Percentiles rank a stretch among this genome's conserved stretches.
Evolutionary conservation across 2,113 vertebrate genomes (phyloP).

Genomic region (Pteruthius melanotis): DNA sequence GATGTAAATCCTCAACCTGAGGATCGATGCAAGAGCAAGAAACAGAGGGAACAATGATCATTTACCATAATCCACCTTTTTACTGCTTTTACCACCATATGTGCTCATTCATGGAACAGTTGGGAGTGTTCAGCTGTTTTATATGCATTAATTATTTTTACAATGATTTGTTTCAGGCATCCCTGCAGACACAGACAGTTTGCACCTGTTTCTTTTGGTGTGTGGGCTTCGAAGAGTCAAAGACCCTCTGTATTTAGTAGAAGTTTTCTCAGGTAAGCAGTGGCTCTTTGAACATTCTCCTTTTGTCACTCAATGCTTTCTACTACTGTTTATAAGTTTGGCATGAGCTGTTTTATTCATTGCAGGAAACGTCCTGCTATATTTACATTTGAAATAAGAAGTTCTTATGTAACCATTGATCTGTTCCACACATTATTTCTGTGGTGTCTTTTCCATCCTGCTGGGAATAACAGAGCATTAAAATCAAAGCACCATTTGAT

Average conservation of each 20-base stretch:
- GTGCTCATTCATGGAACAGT: background rate
- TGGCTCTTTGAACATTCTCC: background rate
- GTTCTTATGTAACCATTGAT: background rate
- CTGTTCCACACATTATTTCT: background rate
- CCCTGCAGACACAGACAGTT: slow-evolving; percentile 8
- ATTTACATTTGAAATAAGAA: background rate
- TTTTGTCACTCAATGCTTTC: background rate
- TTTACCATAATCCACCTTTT: background rate
- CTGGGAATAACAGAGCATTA: slow-evolving; percentile 3
- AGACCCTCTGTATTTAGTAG: slow-evolving; percentile 85
- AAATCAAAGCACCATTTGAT: slow-evolving; percentile 16
- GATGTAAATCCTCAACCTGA: background rate
- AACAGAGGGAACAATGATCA: background rate
- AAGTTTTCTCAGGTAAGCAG: slow-evolving; percentile 80
- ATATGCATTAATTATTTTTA: background rate
- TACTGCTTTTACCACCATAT: background rate
- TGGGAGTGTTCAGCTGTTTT: background rate
- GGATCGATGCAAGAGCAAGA: background rate
- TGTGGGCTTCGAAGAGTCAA: slow-evolving; percentile 90
- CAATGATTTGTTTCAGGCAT: slow-evolving; percentile 66
- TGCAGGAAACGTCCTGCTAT: background rate
- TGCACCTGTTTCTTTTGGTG: slow-evolving; percentile 80
- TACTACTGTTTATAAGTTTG: background rate
- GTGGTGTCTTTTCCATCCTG: background rate
- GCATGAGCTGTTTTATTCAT: background rate